Conservation (phyloP, 2,113 vertebrate species). For the Sapayoa aenigma region DNA sequence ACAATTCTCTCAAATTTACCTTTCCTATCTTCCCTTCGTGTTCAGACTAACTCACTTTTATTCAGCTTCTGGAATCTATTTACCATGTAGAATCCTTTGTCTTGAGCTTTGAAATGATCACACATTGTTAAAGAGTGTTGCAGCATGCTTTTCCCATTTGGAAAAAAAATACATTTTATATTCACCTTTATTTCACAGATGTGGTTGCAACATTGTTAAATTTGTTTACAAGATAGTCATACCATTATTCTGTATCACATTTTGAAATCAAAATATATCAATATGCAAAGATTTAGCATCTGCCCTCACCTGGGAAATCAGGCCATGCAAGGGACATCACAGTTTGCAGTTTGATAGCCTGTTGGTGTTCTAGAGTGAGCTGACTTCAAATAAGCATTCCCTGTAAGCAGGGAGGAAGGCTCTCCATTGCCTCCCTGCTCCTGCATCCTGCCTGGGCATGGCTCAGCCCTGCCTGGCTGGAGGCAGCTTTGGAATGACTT, state of each 20-base stretch:
- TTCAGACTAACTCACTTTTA: not conserved
- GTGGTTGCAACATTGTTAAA: not conserved
- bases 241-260: not conserved
- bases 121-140: not conserved
- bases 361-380: fast-evolving
- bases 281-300: not conserved
- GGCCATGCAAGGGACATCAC: not conserved
- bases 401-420: not conserved
- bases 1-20: not conserved
- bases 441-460: too few species aligned
- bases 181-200: not conserved
- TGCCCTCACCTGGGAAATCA: not conserved
- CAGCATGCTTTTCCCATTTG: not conserved
- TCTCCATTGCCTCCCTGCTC: fast-evolving
- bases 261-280: not conserved
- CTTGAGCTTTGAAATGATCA: not conserved
- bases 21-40: not conserved
- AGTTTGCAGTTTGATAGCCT: not conserved
- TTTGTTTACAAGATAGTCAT: not conserved
- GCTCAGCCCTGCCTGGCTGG: not conserved
- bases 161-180: not conserved
- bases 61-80: not conserved
- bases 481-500: not conserved
- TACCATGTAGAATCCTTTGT: not conserved
- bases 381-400: not conserved